These are phyloP conservation scores for Drosophila limbata DNA, from an alignment of 2,888 invertebrate genomes.

Conservation along the genomic window DNA sequence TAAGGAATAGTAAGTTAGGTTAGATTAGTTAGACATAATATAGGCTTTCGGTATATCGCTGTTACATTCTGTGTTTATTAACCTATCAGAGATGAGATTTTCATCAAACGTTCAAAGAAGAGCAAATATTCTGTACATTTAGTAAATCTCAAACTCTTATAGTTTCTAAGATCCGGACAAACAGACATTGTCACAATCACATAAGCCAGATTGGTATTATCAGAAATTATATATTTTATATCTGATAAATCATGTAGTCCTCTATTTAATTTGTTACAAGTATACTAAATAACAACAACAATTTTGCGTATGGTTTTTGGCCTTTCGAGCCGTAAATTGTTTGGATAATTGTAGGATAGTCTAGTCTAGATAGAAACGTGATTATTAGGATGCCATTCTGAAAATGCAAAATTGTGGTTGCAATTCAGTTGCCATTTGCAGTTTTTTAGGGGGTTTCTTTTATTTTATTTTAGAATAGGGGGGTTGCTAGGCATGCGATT, in stretches of 20 bases:
- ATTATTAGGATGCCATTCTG: conserved; percentile 31
- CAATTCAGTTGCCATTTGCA: conserved; percentile 30
- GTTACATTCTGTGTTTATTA: no score
- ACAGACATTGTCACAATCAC: no score
- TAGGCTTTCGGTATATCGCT: no score
- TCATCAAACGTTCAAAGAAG: no score
- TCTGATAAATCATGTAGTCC: conserved; percentile 3
- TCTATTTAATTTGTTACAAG: not conserved
- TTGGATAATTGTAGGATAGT: conserved; percentile 8
- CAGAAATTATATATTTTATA: not conserved
- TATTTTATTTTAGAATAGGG: conserved; percentile 17
- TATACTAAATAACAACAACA: conserved; percentile 9
- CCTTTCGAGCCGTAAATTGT: conserved; percentile 2
- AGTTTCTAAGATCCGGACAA: no score
- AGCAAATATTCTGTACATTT: no score
- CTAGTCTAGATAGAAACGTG: conserved; percentile 10
- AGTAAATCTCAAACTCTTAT: no score
- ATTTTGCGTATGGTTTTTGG: not conserved
- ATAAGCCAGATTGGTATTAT: not conserved
- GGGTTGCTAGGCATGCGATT: conserved; percentile 68
- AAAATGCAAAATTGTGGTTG: conserved; percentile 30
- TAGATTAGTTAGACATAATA: no score
- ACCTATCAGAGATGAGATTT: no score
- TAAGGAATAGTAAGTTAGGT: no score
- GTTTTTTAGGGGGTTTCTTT: conserved; percentile 18